These are phyloP conservation scores for Doryteuthis pealeii DNA, from an alignment of 1,140 invertebrate genomes.

Conservation along the genomic window DNA sequence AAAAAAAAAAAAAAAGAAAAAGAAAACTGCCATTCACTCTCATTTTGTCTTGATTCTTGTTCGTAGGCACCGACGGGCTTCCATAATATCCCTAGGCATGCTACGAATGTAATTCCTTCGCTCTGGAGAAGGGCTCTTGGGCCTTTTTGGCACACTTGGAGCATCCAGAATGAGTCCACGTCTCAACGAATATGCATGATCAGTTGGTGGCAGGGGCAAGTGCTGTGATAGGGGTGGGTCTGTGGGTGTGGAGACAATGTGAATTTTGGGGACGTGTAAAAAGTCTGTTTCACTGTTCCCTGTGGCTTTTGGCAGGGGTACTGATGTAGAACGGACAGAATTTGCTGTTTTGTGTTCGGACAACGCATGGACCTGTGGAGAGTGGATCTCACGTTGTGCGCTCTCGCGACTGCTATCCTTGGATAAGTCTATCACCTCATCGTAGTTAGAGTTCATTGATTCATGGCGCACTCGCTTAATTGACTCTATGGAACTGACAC, in stretches of 20 bases:
- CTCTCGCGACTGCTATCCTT: constrained; percentile 19
- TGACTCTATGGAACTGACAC: constrained; percentile 1
- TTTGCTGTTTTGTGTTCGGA: constrained; percentile 15
- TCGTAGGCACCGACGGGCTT: constrained; percentile 40
- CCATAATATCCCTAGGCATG: constrained; percentile 49
- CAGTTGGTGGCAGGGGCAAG: constrained; percentile 43
- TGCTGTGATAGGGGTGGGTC: constrained; percentile 40
- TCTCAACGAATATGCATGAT: constrained; percentile 47
- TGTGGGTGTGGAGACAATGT: constrained; percentile 41
- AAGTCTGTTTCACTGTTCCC: background rate
- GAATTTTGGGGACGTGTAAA: constrained; percentile 45
- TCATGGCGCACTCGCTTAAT: constrained; percentile 11
- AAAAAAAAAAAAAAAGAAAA: no score
- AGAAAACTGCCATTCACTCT: background rate
- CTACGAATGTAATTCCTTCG: constrained; percentile 43
- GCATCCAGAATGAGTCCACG: constrained; percentile 53
- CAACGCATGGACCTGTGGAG: background rate
- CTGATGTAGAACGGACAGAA: constrained; percentile 23
- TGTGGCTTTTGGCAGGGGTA: constrained; percentile 17
- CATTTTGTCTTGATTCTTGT: constrained; percentile 47
- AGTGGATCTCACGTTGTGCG: constrained; percentile 22
- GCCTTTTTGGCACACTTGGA: constrained; percentile 41
- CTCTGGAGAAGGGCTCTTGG: constrained; percentile 48
- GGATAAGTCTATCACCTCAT: constrained; percentile 38
- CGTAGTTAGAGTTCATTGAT: constrained; percentile 18